These are phyloP conservation scores for Tadarida brasiliensis DNA, from an alignment of 2,797 vertebrate species.

Conservation along the genomic window DNA sequence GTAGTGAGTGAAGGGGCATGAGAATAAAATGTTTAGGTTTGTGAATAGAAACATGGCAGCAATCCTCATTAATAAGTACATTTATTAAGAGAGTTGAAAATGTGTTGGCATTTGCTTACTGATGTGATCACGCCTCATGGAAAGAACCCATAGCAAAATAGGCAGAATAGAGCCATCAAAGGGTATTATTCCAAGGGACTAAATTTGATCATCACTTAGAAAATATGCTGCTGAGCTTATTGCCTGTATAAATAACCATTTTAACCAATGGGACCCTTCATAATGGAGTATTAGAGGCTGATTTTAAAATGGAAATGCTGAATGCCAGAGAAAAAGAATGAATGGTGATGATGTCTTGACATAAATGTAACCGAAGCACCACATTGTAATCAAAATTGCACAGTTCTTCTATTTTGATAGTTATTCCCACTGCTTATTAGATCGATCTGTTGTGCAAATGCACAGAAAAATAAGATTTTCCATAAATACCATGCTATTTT, in stretches of 20 bases:
- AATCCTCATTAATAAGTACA: constrained; percentile 5
- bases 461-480: neutral
- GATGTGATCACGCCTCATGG: constrained; percentile 53
- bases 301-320: constrained; percentile 76
- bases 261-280: constrained; percentile 68
- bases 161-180: constrained; percentile 62
- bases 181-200: constrained; percentile 56
- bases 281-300: constrained; percentile 67
- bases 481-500: neutral
- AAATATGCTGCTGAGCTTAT: constrained; percentile 70
- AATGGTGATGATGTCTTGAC: constrained; percentile 47
- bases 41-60: neutral
- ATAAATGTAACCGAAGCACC: constrained; percentile 37
- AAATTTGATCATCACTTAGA: constrained; percentile 70
- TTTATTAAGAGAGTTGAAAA: constrained; percentile 46
- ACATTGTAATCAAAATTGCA: neutral
- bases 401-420: neutral
- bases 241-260: constrained; percentile 64
- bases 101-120: constrained; percentile 58
- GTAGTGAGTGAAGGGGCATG: neutral
- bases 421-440: neutral
- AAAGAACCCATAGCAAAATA: constrained; percentile 62
- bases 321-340: constrained; percentile 64
- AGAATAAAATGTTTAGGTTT: neutral
- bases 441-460: neutral